Conservation (phyloP, 2,113 vertebrate genomes). For the Malurus elegans region DNA sequence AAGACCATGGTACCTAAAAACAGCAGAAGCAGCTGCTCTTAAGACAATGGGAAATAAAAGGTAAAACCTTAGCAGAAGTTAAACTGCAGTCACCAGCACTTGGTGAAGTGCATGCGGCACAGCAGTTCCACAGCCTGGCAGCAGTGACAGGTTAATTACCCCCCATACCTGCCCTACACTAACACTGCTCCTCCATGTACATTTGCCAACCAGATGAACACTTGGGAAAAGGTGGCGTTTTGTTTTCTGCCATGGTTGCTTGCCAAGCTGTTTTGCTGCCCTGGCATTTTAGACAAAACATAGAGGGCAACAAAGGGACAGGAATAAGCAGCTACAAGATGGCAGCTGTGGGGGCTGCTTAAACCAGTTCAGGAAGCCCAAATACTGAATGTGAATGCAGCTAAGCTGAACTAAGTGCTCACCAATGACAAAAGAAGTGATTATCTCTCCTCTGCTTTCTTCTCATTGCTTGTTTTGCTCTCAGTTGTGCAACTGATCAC, state of each 20-base stretch:
- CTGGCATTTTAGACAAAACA: not conserved
- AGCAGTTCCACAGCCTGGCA: not conserved
- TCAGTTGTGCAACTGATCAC: not conserved
- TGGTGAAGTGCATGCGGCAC: fast-evolving
- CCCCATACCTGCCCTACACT: not conserved
- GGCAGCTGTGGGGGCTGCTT: not conserved
- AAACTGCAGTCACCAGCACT: not conserved
- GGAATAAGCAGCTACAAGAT: not conserved
- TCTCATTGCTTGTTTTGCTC: not conserved
- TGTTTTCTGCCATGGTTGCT: not conserved
- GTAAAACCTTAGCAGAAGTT: not conserved
- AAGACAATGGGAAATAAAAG: not conserved
- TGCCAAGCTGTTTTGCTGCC: not conserved
- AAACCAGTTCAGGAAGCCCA: not conserved
- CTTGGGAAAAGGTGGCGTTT: not conserved
- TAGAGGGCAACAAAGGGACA: not conserved
- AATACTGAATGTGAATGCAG: not conserved
- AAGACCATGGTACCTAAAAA: not conserved
- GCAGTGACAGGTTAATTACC: not conserved
- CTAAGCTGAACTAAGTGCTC: not conserved
- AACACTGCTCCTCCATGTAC: not conserved
- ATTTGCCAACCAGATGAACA: not conserved
- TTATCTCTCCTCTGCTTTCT: not conserved
- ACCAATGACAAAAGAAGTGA: not conserved
- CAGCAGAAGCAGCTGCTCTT: not conserved